These are phyloP conservation scores for Hoplias malabaricus DNA, from an alignment of 2,113 vertebrate species.

Conservation along the genomic window DNA sequence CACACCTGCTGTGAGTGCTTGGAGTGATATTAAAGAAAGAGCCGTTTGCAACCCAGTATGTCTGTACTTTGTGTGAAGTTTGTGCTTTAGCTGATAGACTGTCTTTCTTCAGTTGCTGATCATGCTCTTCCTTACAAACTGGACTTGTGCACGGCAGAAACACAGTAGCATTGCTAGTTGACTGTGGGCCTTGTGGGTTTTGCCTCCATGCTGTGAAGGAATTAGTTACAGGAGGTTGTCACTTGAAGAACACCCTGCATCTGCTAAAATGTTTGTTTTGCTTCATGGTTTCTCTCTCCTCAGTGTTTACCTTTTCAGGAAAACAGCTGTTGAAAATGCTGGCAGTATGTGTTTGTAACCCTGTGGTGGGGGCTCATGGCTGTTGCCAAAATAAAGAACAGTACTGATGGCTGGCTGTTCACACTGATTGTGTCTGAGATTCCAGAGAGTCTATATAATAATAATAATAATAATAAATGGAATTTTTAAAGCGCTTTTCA, in stretches of 20 bases:
- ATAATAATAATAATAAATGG: no score
- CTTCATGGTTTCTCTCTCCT: background rate
- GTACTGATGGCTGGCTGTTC: background rate
- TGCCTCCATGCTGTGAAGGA: slow-evolving; percentile 18
- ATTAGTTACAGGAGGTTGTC: slow-evolving; percentile 39
- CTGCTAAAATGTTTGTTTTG: slow-evolving; percentile 49
- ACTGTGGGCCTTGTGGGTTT: slow-evolving; percentile 27
- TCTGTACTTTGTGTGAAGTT: background rate
- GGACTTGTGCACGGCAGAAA: background rate
- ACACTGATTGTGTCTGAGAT: background rate
- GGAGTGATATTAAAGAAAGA: no score
- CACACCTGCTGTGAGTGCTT: no score
- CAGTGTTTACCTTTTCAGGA: slow-evolving; percentile 49
- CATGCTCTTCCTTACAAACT: background rate
- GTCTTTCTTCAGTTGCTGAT: background rate
- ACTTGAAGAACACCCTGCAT: slow-evolving; percentile 39
- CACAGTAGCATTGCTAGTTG: background rate
- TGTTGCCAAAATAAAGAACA: slow-evolving; percentile 40
- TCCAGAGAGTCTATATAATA: no score
- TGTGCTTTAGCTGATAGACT: background rate
- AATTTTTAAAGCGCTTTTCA: no score
- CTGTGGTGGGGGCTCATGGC: slow-evolving; percentile 25
- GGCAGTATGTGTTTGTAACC: slow-evolving; percentile 32
- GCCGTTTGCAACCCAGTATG: background rate
- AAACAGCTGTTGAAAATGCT: slow-evolving; percentile 47